A percentile compares a stretch with the other conserved stretches of the same genome.
These are phyloP conservation scores for Myodes glareolus DNA, from an alignment of 2,113 vertebrate genomes.

Conservation along the genomic window DNA sequence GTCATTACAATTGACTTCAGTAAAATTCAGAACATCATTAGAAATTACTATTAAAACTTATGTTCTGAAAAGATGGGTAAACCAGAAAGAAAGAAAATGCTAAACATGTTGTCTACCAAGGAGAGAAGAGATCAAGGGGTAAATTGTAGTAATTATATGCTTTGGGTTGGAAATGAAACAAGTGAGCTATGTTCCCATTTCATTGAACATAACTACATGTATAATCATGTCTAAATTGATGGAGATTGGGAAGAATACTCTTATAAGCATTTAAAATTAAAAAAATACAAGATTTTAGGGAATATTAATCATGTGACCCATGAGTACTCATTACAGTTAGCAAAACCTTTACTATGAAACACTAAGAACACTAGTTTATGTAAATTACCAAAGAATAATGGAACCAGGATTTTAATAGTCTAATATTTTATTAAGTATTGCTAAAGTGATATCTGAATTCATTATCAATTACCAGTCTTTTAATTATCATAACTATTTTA, in stretches of 20 bases:
- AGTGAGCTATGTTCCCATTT: neutral
- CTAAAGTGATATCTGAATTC: neutral
- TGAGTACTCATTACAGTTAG: neutral
- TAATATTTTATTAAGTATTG: neutral
- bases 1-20: neutral
- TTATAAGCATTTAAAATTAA: neutral
- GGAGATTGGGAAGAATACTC: neutral
- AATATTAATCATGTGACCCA: neutral
- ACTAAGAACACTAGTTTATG: neutral
- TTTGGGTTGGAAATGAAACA: neutral
- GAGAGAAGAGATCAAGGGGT: neutral
- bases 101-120: neutral
- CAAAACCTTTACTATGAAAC: neutral
- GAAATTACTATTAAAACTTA: neutral
- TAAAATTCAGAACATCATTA: neutral
- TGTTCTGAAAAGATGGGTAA: neutral
- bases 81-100: neutral
- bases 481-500: neutral
- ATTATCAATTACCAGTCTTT: neutral
- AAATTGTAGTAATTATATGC: neutral
- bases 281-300: neutral
- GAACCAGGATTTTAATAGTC: slow-evolving; percentile 1
- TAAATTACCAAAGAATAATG: neutral
- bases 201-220: neutral
- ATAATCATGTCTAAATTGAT: neutral